A percentile compares a stretch with the other conserved stretches of the same genome.
Evolutionary conservation across 2,797 vertebrate genomes (phyloP).

Genomic region (Sebastes melanostomus): DNA sequence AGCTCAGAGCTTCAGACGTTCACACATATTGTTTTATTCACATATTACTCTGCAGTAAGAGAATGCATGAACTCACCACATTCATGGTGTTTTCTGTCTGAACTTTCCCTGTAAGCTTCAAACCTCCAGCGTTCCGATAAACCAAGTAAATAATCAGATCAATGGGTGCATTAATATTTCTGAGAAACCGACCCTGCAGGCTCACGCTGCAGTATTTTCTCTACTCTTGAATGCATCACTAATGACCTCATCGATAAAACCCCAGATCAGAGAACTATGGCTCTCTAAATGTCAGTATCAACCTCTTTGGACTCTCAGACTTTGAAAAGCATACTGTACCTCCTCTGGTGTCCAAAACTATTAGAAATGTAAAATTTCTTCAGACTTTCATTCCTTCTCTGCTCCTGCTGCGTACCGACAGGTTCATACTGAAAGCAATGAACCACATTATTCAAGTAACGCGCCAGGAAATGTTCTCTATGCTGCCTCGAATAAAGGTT

Average conservation of each 20-base stretch:
- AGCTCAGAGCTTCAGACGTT: slow-evolving; percentile 8
- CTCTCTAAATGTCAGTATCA: slow-evolving; percentile 27
- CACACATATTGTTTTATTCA: slow-evolving; percentile 15
- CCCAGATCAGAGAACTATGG: slow-evolving; percentile 26
- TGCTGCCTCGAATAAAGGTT: not conserved
- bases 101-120: not conserved
- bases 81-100: not conserved
- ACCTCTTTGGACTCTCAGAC: not conserved
- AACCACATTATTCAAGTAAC: not conserved
- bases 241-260: slow-evolving; percentile 53
- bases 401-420: slow-evolving; percentile 13
- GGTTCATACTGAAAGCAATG: slow-evolving; percentile 3
- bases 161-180: slow-evolving; percentile 13
- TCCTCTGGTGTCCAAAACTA: not conserved
- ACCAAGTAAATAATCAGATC: slow-evolving; percentile 49
- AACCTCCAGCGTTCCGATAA: slow-evolving; percentile 26
- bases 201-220: slow-evolving; percentile 22
- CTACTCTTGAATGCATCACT: slow-evolving; percentile 43
- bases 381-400: not conserved
- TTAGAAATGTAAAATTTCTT: not conserved
- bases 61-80: not conserved
- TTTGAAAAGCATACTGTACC: not conserved
- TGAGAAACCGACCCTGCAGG: slow-evolving; percentile 19
- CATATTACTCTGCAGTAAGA: not conserved
- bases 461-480: not conserved